Evolutionary conservation across 2,888 invertebrate genomes (phyloP).

Genomic region (Drosophila longiperda): DNA sequence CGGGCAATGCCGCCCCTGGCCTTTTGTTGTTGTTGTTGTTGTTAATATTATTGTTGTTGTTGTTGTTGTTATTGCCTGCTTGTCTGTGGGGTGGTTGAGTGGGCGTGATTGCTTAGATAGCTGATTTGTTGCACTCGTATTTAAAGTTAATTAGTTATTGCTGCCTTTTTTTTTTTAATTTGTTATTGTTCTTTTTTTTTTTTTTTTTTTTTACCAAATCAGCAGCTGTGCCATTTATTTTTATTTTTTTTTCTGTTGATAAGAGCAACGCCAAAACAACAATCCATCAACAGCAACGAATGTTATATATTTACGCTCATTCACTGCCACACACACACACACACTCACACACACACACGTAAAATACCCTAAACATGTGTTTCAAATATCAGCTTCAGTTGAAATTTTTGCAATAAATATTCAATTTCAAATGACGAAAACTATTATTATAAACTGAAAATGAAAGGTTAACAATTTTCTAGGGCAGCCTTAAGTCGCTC

Average conservation of each 20-base stretch:
- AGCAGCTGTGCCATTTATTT: conserved; percentile 23
- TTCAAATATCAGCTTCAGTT: not conserved
- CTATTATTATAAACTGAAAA: not conserved
- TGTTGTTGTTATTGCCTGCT: conserved; percentile 11
- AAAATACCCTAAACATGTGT: not conserved
- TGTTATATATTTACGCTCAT: conserved; percentile 31
- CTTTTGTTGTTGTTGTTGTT: conserved; percentile 15
- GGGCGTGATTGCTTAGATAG: conserved; percentile 29
- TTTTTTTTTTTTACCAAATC: conserved; percentile 7
- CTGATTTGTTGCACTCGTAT: conserved; percentile 24
- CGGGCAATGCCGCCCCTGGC: conserved; percentile 59
- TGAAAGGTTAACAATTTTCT: not conserved
- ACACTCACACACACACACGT: not conserved
- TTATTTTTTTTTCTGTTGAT: conserved; percentile 11
- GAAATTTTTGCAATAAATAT: not conserved
- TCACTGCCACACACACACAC: not conserved
- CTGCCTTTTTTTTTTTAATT: not conserved
- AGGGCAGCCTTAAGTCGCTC: conserved; percentile 13
- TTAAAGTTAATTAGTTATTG: conserved; percentile 29
- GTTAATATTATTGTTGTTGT: conserved; percentile 6
- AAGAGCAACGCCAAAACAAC: conserved; percentile 26
- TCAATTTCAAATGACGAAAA: not conserved
- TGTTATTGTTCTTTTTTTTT: not conserved
- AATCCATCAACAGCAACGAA: conserved; percentile 26
- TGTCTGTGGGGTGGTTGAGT: conserved; percentile 15